These are phyloP conservation scores for Alosa sapidissima DNA, from an alignment of 2,797 vertebrate genomes.

Conservation along the genomic window DNA sequence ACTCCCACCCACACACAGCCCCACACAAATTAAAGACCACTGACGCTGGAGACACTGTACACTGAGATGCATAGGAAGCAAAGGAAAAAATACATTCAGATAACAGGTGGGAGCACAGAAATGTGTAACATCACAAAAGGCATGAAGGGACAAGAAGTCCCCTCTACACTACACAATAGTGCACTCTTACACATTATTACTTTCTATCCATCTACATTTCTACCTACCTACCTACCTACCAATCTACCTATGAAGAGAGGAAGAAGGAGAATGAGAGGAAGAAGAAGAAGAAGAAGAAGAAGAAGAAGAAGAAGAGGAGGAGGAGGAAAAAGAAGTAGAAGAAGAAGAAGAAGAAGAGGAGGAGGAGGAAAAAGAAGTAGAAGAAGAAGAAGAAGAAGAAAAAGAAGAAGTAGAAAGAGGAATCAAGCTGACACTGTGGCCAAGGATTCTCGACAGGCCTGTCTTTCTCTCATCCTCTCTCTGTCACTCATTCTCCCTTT, in stretches of 20 bases:
- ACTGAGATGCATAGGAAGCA: conserved; percentile 91
- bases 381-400: no score
- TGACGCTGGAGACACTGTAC: conserved; percentile 49
- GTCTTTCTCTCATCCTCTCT: conserved; percentile 3
- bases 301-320: no score
- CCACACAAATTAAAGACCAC: conserved; percentile 90
- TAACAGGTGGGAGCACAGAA: conserved; percentile 91
- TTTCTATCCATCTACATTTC: background rate
- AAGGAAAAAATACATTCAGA: conserved; percentile 99
- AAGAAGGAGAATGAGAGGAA: no score
- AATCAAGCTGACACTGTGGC: conserved; percentile 8
- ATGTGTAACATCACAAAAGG: conserved; percentile 39
- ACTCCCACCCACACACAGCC: background rate
- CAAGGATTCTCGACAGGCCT: background rate
- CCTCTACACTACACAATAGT: background rate
- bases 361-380: no score
- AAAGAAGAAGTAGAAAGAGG: no score
- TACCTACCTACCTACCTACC: background rate
- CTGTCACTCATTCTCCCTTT: conserved; percentile 8
- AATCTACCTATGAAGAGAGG: background rate
- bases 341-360: no score
- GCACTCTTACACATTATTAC: background rate
- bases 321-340: no score
- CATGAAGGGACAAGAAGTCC: conserved; percentile 72
- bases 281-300: no score